These are phyloP conservation scores for Aporrectodea caliginosa DNA, from an alignment of 1,140 invertebrate genomes.

Conservation along the genomic window DNA sequence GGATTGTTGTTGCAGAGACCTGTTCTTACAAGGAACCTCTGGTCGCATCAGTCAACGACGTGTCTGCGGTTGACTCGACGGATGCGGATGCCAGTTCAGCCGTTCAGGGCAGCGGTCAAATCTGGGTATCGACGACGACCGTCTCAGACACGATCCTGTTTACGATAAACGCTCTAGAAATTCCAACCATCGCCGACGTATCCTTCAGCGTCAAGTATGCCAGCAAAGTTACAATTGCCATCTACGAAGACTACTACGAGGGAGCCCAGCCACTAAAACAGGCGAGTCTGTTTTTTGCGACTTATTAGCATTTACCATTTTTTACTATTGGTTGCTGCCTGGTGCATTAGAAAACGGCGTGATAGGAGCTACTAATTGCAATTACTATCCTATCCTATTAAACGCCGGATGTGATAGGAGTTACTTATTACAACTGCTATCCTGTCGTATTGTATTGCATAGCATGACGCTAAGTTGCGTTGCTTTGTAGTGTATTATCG, in stretches of 20 bases:
- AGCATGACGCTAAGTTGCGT: no score
- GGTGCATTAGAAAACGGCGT: no score
- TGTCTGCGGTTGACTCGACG: neutral
- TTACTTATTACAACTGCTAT: no score
- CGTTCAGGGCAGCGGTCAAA: neutral
- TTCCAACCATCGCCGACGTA: neutral
- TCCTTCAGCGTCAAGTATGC: neutral
- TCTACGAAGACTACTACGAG: neutral
- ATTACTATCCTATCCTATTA: no score
- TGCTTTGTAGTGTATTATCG: no score
- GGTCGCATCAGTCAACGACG: neutral
- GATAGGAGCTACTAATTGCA: no score
- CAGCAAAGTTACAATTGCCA: neutral
- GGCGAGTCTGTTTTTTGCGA: no score
- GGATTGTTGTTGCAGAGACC: neutral
- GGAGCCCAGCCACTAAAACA: no score
- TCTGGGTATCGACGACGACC: neutral
- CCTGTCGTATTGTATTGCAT: no score
- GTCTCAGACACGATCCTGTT: neutral
- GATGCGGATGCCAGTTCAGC: neutral
- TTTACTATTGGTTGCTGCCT: no score
- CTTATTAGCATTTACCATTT: no score
- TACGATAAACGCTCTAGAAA: neutral
- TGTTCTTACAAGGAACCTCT: neutral
- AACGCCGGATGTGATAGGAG: no score